Evolutionary conservation across 2,888 invertebrate species (phyloP), one percentile per base, ranked within the genome.

Genomic region (Tetrapedia diversipes): DNA sequence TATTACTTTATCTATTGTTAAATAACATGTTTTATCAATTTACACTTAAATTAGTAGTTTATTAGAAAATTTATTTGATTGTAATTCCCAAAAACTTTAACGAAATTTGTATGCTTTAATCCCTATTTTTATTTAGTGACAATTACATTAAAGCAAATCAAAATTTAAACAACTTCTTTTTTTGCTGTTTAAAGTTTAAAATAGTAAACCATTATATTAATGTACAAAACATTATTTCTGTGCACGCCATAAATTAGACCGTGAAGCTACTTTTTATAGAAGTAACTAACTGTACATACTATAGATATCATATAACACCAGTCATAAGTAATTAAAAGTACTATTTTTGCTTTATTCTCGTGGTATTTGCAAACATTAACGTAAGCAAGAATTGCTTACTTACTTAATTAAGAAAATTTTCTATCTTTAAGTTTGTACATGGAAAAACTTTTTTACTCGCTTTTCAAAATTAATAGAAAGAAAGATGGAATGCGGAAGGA

Each of bases 401-500:
- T n/a, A n/a, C n/a, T n/a, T n/a, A n/a, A n/a, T n/a, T n/a, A n/a
- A n/a, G n/a, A n/a, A n/a, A n/a, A n/a, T n/a, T n/a, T n/a, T n/a
- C n/a, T n/a, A n/a, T n/a, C n/a, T n/a, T n/a, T n/a, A n/a, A n/a
- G n/a, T n/a, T n/a, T n/a, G n/a, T n/a, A n/a, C n/a, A n/a, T n/a
- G n/a, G n/a, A n/a, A n/a, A n/a, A n/a, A n/a, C n/a, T n/a, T n/a
- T n/a, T n/a, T 7, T 2, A 16, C n/a, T 7, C 8, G 27, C 14
- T 61, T 65, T 51, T 43, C 19, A 39, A 77, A 70, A 60, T 49
- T 19, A 45, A 60, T 49, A 34, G 47, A 27, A 43, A 60, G 16
- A 43, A 16, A 41, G 45, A 49, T 51, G 61, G 64, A 78, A 73
- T 63, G 82, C 67, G 75, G 77, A 74, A 60, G 74, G 60, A 78